These are phyloP conservation scores for Phenganax marumi DNA, from an alignment of 92 coral and sea anemone species.

Conservation along the genomic window DNA sequence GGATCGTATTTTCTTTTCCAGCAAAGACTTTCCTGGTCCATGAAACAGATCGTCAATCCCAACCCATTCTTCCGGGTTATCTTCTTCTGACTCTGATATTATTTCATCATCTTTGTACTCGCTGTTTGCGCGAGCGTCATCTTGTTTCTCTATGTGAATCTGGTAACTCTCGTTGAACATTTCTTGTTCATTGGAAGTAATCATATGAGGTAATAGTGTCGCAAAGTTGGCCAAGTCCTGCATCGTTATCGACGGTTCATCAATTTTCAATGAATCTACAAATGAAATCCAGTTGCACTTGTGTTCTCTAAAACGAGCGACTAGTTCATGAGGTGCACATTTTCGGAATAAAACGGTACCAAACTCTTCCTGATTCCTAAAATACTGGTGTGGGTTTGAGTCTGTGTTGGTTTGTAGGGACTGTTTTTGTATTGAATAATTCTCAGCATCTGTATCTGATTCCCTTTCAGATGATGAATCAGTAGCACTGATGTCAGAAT, in stretches of 20 bases:
- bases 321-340: not conserved
- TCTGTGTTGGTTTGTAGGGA: no score
- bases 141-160: slow-evolving; percentile 8
- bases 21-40: slow-evolving; percentile 24
- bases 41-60: slow-evolving; percentile 21
- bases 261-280: not conserved
- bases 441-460: slow-evolving; percentile 7
- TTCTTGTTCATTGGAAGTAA: no score
- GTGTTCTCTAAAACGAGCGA: not conserved
- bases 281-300: not conserved
- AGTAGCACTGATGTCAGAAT: slow-evolving; percentile 43
- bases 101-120: slow-evolving; percentile 29
- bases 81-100: slow-evolving; percentile 41
- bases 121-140: slow-evolving; percentile 26
- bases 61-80: slow-evolving; percentile 51
- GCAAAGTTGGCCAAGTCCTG: not conserved
- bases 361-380: not conserved
- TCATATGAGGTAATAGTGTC: not conserved
- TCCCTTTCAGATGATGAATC: slow-evolving; percentile 42
- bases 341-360: no score
- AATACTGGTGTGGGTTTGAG: no score
- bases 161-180: no score
- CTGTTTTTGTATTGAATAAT: no score
- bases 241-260: not conserved
- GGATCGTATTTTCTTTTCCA: slow-evolving; percentile 8